A percentile compares a stretch with the other conserved stretches of the same genome.
These are phyloP conservation scores for Lasiurus borealis DNA, from an alignment of 2,113 vertebrate species.

Conservation along the genomic window DNA sequence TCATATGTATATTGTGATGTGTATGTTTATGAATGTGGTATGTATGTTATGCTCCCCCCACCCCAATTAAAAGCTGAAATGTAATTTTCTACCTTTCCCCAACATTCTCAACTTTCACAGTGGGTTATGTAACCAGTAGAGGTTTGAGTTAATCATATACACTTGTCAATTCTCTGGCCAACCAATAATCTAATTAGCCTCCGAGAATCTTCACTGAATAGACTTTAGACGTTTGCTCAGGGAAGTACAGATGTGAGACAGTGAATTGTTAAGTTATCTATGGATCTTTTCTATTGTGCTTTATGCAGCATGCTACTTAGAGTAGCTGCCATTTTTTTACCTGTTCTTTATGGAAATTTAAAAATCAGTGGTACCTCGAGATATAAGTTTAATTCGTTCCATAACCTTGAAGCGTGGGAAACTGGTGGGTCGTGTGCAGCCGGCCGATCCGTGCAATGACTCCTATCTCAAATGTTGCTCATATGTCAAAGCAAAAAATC, in stretches of 20 bases:
- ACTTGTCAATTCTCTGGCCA: conserved; percentile 4
- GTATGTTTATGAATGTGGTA: background rate
- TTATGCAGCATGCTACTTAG: background rate
- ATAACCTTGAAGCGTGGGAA: too few relatives aligned
- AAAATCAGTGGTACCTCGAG: background rate
- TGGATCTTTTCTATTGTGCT: background rate
- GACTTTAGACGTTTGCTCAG: background rate
- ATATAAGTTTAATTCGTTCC: too few relatives aligned
- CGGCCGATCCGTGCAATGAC: too few relatives aligned
- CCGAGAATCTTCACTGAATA: conserved; percentile 41
- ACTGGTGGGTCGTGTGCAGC: too few relatives aligned
- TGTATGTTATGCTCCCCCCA: background rate
- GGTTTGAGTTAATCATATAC: conserved; percentile 50
- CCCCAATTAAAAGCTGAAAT: background rate
- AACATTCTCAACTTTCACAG: conserved; percentile 16
- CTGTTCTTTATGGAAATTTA: conserved; percentile 41
- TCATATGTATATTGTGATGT: background rate
- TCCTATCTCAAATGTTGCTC: too few relatives aligned
- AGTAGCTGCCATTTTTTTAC: background rate
- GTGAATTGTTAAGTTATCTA: background rate
- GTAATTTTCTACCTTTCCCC: conserved; percentile 22
- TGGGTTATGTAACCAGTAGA: conserved; percentile 41
- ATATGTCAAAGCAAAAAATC: too few relatives aligned
- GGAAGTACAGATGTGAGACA: background rate
- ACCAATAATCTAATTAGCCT: conserved; percentile 31